These are phyloP conservation scores for Drosophila stalkeri DNA, from an alignment of 2,888 invertebrate genomes.

Conservation along the genomic window DNA sequence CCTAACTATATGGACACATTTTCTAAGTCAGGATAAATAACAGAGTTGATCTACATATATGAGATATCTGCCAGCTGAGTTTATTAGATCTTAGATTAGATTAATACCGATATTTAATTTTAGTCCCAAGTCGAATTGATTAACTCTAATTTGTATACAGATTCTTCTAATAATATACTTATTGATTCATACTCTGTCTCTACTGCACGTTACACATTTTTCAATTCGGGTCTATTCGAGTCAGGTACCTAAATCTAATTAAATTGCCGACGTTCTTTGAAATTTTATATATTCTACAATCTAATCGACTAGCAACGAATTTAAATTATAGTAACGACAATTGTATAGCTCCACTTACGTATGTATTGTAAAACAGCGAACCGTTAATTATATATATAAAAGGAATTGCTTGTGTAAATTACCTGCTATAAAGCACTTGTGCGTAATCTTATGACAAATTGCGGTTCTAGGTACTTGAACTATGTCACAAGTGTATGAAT, in stretches of 20 bases:
- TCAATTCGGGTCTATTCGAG: not conserved
- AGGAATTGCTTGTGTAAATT: not conserved
- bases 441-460: not conserved
- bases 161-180: too few species aligned
- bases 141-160: too few species aligned
- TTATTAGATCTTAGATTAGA: too few species aligned
- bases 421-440: not conserved
- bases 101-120: too few species aligned
- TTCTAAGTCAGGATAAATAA: not conserved
- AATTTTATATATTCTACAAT: not conserved
- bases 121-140: too few species aligned
- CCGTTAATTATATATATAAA: not conserved
- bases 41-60: not conserved
- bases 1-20: not conserved
- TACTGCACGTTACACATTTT: not conserved
- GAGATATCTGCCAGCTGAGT: not conserved
- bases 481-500: not conserved
- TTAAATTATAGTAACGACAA: not conserved
- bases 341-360: not conserved
- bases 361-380: not conserved
- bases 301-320: not conserved
- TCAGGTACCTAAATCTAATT: not conserved
- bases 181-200: too few species aligned
- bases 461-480: not conserved
- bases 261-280: not conserved